Evolutionary conservation across 2,888 invertebrate genomes (phyloP), one percentile per base, ranked within the genome.

Genomic region (Ecdyonurus torrentis): DNA sequence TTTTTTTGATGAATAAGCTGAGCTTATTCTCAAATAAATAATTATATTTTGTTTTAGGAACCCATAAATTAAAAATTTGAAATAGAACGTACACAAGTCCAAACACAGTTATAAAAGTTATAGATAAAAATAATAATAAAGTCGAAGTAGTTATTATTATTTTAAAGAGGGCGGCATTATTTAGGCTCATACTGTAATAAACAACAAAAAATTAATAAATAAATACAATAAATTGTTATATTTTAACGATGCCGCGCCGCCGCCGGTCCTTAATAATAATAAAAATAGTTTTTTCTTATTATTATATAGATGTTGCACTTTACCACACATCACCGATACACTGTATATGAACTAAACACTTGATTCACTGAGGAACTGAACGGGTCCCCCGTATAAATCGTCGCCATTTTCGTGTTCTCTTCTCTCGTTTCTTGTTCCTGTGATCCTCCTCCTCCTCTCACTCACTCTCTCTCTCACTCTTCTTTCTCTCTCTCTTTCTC

Each of bases 111-210:
- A 15, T 10, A 37, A 15, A 37, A 37, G 37, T 37, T 37, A 15
- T 37, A 37, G 37, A 37, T 37, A 15, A 37, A 37, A 37, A 37
- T 37, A 37, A 37, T 37, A 37, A 37, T 37, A 37, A 37, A 37
- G 15, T 5, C 15, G 37, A 37, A 37, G 37, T 37, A 10, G 37
- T 37, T 37, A 15, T 37, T 37, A 37, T 10, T 37, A 55, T 22
- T 22, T 55, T 55, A n/a, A 55, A n/a, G n/a, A 55, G 55, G 55
- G 55, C 55, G 22, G 19, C 55, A 55, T 55, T 55, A 10, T 22
- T 55, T 22, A 55, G 55, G 55, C 55, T 55, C 55, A 55, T 55
- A 55, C 55, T 55, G 55, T 37, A 37, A 37, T 37, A 10, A 37
- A 37, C 37, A 37, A 37, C n/a, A 37, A 37, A 37, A 37, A 37